These are phyloP conservation scores for Melanophora roralis DNA, from an alignment of 2,888 invertebrate genomes.

Conservation along the genomic window DNA sequence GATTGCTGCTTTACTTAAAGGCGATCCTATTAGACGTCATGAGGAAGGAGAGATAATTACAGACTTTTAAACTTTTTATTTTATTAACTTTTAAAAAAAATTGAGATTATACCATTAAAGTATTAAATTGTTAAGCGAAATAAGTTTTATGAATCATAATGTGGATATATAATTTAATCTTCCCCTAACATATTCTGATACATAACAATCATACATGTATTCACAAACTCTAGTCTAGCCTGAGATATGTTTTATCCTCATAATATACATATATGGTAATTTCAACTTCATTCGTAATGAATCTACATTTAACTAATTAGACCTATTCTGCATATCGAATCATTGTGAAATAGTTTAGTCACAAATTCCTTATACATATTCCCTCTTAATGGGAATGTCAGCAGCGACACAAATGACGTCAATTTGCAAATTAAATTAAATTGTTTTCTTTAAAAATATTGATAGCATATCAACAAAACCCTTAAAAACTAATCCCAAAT, in stretches of 20 bases:
- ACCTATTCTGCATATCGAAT: no score
- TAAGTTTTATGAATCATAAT: not conserved
- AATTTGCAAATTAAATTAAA: no score
- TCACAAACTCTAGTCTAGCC: conserved; percentile 27
- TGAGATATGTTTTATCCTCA: not conserved
- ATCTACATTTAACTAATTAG: no score
- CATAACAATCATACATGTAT: conserved; percentile 34
- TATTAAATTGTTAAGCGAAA: not conserved
- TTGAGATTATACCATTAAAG: conserved; percentile 15
- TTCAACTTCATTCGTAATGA: no score
- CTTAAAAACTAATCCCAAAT: no score
- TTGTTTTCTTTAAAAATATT: no score
- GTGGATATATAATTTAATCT: conserved; percentile 27
- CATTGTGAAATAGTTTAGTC: no score
- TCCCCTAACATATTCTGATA: conserved; percentile 22
- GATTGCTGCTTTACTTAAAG: conserved; percentile 87
- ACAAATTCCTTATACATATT: no score
- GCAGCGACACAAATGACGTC: no score
- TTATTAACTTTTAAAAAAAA: conserved; percentile 19
- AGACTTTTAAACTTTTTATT: conserved; percentile 81
- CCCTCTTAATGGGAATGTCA: no score
- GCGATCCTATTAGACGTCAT: conserved; percentile 85
- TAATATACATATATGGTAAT: no score
- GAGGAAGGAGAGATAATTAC: conserved; percentile 83
- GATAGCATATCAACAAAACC: no score